Percentiles rank a stretch among this genome's conserved stretches.
Evolutionary conservation across 2,888 invertebrate species (phyloP).

Genomic region (Sminthurides aquaticus): DNA sequence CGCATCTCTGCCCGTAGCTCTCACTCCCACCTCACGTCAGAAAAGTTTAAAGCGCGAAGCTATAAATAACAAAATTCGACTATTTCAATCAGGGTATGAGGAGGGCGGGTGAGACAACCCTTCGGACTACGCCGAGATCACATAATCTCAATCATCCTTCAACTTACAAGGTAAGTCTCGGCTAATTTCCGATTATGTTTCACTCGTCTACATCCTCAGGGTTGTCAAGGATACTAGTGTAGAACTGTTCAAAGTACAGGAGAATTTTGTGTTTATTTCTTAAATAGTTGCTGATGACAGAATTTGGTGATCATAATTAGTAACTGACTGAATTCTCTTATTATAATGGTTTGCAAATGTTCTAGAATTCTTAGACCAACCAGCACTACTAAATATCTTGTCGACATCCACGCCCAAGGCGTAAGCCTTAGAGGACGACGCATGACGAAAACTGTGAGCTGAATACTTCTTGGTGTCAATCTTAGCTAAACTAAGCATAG

Average conservation of each 20-base stretch:
- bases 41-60: background rate
- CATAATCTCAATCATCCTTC: background rate
- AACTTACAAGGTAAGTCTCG: background rate
- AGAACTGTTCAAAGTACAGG: background rate
- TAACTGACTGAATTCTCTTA: background rate
- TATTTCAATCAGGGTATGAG: background rate
- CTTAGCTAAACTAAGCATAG: constrained; percentile 1
- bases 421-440: constrained; percentile 11
- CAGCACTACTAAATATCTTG: constrained; percentile 3
- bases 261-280: background rate
- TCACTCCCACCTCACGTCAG: no score
- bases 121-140: background rate
- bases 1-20: background rate
- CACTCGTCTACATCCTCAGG: background rate
- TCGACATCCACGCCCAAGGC: constrained; percentile 10
- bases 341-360: constrained; percentile 17
- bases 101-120: background rate
- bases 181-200: background rate
- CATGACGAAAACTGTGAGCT: constrained; percentile 21
- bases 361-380: constrained; percentile 14
- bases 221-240: background rate
- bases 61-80: background rate
- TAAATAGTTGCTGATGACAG: background rate
- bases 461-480: constrained; percentile 6
- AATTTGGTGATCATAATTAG: background rate